Evolutionary conservation across 2,888 invertebrate genomes (phyloP).

Genomic region (Galeopsomyia nigrocyanea): DNA sequence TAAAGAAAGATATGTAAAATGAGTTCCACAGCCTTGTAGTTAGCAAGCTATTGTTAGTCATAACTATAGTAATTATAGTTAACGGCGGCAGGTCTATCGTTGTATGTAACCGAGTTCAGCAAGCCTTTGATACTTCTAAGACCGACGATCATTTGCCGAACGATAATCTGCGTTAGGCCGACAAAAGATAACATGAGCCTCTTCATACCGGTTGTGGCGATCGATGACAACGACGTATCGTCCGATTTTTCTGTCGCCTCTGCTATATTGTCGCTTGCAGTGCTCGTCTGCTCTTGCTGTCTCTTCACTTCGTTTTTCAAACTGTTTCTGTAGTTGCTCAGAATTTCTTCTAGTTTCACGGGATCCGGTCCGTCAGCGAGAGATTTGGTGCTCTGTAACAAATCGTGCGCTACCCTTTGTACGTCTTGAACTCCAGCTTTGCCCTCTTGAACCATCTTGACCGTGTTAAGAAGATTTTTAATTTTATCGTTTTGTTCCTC

Average conservation of each 20-base stretch:
- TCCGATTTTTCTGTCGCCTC: constrained; percentile 19
- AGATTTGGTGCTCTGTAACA: constrained; percentile 58
- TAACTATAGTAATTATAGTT: constrained; percentile 39
- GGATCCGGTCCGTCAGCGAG: constrained; percentile 64
- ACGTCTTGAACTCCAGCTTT: constrained; percentile 59
- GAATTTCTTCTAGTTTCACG: constrained; percentile 62
- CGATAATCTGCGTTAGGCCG: constrained; percentile 57
- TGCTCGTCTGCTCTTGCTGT: constrained; percentile 54
- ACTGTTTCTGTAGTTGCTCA: constrained; percentile 60
- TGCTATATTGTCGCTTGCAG: neutral
- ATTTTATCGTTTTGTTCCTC: constrained; percentile 71
- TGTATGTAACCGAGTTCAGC: constrained; percentile 54
- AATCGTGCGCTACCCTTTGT: constrained; percentile 57
- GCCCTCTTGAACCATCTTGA: constrained; percentile 64
- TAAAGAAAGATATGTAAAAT: constrained; percentile 23
- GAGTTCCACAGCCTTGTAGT: constrained; percentile 42
- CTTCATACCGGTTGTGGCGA: constrained; percentile 60
- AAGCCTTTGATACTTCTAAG: constrained; percentile 55
- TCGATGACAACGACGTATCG: constrained; percentile 44
- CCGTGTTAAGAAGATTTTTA: constrained; percentile 65
- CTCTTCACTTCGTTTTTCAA: constrained; percentile 66
- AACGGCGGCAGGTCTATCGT: constrained; percentile 49
- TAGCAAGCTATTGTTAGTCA: constrained; percentile 37
- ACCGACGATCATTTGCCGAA: constrained; percentile 57
- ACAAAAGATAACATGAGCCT: constrained; percentile 60